Evolutionary conservation across 2,888 invertebrate species (phyloP), one percentile per base, ranked within the genome.

Genomic region (Congeria kusceri): DNA sequence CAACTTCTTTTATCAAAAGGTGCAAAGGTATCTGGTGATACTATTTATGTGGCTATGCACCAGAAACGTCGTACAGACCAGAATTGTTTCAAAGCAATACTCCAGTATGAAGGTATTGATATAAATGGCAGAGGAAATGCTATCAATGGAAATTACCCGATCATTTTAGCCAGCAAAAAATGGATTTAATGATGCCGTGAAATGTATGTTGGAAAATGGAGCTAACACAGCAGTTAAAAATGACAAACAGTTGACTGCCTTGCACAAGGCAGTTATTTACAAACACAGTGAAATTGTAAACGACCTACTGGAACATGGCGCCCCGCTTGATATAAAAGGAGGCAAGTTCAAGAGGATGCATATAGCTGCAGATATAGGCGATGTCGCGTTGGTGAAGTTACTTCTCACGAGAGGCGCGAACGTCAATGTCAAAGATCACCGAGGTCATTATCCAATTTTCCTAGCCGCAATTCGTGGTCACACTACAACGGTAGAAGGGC

Each of bases 341-440:
- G 59, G 66, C 5, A 72, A 69, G 47, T 80, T 73, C 32, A 80
- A 76, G 47, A 57, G 73, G 61, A 20, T 80, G 20, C 80, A 80
- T 29, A 57, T 68, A 13, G 76, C 80, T 13, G 63, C 44, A 28
- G 80, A 80, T 69, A 27, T 73, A 20, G 73, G 66, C 5, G n/a
- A 46, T 2, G 1, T 23, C 15, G 20, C 28, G 39, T 32, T 57
- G 23, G 69, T 69, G n/a, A 27, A 70, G 11, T 4, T 29, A 5
- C 47, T 80, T 3, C 27, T 80, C 1, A 7, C 46, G 9, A 61
- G 62, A 25, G 70, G 73, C 5, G 73, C 73, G 7, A n/a, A 28
- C 4, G 25, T 71, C 0, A 57, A 57, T 11, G 57, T 70, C 11
- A 80, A 73, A 66, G 80, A 80, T 32, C 49, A 72, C 29, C 29